A percentile compares a stretch with the other conserved stretches of the same genome.
Conservation (phyloP, 1,140 invertebrate genomes). For the Microplitis mediator region DNA sequence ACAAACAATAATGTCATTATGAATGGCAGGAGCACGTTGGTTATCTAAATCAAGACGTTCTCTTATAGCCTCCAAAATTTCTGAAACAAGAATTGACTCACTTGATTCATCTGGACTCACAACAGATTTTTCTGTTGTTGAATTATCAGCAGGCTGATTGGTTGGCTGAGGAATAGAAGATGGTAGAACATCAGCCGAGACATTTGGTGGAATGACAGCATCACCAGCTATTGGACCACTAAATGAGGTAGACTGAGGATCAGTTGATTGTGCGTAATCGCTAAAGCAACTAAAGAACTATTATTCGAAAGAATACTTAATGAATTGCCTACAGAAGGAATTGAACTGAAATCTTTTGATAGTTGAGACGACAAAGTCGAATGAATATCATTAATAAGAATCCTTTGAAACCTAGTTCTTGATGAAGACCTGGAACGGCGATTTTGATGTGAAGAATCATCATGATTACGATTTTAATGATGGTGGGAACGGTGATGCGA, state of each 20-base stretch:
- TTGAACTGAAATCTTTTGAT: background rate
- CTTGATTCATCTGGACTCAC: background rate
- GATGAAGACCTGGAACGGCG: background rate
- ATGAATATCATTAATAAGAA: background rate
- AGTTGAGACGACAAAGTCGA: conserved; percentile 2
- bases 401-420: background rate
- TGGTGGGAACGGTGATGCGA: too few relatives aligned
- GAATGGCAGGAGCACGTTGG: background rate
- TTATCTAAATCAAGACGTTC: background rate
- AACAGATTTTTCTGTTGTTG: background rate
- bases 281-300: too few relatives aligned
- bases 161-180: background rate
- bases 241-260: background rate
- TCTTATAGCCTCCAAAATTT: background rate
- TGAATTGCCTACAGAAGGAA: too few relatives aligned
- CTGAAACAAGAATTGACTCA: background rate
- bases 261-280: background rate
- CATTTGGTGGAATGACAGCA: background rate
- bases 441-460: background rate
- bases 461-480: background rate
- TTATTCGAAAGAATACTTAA: too few relatives aligned
- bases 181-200: background rate
- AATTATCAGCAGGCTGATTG: background rate
- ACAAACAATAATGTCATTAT: background rate
- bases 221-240: background rate